These are phyloP conservation scores for Psettodes erumei DNA, from an alignment of 2,113 vertebrate genomes.

Conservation along the genomic window DNA sequence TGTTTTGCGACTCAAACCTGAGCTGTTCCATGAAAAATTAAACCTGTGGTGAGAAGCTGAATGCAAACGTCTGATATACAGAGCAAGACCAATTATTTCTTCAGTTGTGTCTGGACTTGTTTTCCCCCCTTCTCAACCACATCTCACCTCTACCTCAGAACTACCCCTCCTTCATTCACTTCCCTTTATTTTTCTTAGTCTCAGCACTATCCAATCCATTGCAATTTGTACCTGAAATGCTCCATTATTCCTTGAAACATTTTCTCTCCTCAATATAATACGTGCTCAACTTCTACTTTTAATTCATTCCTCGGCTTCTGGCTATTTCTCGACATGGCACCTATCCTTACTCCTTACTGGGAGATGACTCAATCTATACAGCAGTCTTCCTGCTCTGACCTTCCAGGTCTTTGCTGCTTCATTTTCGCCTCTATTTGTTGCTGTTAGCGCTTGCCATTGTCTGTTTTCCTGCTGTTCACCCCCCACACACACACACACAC, in stretches of 20 bases:
- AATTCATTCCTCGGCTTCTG: background rate
- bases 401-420: background rate
- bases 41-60: slow-evolving; percentile 25
- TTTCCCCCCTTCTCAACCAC: background rate
- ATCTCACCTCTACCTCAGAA: background rate
- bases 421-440: slow-evolving; percentile 28
- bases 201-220: background rate
- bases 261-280: background rate
- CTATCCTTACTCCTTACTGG: background rate
- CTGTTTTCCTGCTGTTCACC: background rate
- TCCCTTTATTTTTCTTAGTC: slow-evolving; percentile 5
- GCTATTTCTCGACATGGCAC: background rate
- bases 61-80: background rate
- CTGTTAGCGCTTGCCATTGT: background rate
- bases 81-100: background rate
- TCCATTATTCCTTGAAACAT: background rate
- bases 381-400: slow-evolving; percentile 13
- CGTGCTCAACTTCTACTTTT: background rate
- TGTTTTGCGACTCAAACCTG: slow-evolving; percentile 8
- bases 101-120: too few relatives aligned
- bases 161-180: background rate
- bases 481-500: too few relatives aligned
- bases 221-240: background rate
- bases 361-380: slow-evolving; percentile 12
- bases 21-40: background rate